Evolutionary conservation across 2,797 vertebrate species (phyloP), one percentile per base, ranked within the genome.

Genomic region (Sebastes iracundus): DNA sequence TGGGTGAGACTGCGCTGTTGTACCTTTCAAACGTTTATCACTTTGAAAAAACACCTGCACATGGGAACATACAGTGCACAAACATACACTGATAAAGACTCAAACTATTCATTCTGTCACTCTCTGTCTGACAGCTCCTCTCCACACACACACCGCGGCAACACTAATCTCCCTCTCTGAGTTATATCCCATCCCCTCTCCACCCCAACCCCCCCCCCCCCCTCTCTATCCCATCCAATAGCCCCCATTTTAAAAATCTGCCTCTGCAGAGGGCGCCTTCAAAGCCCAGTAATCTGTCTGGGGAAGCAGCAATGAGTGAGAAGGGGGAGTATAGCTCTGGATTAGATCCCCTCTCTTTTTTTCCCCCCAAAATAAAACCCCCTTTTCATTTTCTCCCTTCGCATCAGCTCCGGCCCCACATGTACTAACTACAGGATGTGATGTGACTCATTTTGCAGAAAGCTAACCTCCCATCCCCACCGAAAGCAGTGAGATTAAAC

Each of bases 261-360:
- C 76, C 81, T 88, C 86, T 87, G 80, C 60, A 76, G 89, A 90
- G 88, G 81, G 64, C 12, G 81, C 69, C 82, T 92, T 94, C 86
- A 92, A 91, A 92, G 86, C 87, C 79, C 81, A 73, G 83, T 93
- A 92, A 93, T 94, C 92, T 91, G 85, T 90, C 87, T 80, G 86
- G 86, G 87, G 88, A 87, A 81, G 80, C 81, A 77, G 80, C 85
- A 92, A 75, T 88, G 79, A 88, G 87, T 63, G 83, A 88, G 84
- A 55, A 62, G 27, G 18, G 74, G 81, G 72, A 87, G 79, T 86
- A 84, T 27, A 58, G 85, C 78, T 85, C 70, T 78, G 87, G 88
- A 93, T 93, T 90, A 92, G 74, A 90, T 79, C 69, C 83, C 77
- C 76, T 65, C 64, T 77, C 16, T 52, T 55, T 74, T 77, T 33